phyloP scores from a whole-genome alignment of 2,113 vertebrate genomes.

The Ranitomeya variabilis region DNA sequence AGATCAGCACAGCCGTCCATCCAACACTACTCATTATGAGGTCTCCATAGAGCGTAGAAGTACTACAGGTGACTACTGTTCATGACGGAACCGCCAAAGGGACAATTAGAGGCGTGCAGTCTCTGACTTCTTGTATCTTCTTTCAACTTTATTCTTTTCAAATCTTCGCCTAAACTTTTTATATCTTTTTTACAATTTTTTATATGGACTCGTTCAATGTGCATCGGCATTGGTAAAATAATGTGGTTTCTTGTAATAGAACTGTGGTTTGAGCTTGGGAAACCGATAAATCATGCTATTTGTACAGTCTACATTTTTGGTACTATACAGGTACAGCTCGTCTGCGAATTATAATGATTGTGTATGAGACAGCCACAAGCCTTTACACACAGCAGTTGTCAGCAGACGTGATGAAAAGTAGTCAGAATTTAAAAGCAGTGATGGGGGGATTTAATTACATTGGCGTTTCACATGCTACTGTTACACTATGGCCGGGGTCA shows the following conservation, averaged over 20 bases:
- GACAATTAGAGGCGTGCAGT: background rate
- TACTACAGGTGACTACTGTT: background rate
- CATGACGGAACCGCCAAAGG: background rate
- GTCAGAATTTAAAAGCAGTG: too few species aligned
- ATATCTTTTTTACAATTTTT: background rate
- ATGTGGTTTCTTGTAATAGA: background rate
- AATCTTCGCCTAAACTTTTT: background rate
- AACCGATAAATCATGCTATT: background rate
- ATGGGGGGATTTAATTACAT: too few species aligned
- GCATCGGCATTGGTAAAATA: background rate
- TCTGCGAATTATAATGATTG: background rate
- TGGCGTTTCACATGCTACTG: too few species aligned
- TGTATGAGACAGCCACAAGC: background rate
- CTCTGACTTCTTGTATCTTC: background rate
- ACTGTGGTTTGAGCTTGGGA: too few species aligned
- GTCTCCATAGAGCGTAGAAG: background rate
- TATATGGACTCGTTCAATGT: background rate
- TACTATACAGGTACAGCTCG: background rate
- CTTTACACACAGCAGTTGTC: background rate
- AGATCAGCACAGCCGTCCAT: background rate
- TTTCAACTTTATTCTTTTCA: background rate
- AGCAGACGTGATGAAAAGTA: too few species aligned
- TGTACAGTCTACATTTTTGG: background rate
- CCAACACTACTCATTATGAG: conserved; percentile 12
- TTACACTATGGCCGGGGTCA: too few species aligned